Conservation (phyloP, 1,140 invertebrate species). For the Nilaparvata lugens region DNA sequence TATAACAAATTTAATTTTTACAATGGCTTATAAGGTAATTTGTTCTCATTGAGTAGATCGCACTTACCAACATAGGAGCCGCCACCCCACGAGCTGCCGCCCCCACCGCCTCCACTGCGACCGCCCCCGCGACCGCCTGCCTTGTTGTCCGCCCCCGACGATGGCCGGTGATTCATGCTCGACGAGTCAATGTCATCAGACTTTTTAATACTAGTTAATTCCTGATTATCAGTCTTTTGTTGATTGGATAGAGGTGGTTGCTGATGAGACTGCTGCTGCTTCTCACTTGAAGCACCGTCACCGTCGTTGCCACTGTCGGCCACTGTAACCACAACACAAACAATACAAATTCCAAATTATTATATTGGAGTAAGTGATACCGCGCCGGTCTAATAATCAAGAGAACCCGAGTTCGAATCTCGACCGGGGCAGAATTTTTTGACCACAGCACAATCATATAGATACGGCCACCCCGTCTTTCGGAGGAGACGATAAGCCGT, state of each 20-base stretch:
- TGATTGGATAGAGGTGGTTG: not conserved
- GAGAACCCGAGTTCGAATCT: too few species aligned
- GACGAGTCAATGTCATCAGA: not conserved
- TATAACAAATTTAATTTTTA: too few species aligned
- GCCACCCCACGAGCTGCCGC: not conserved
- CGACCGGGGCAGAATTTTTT: too few species aligned
- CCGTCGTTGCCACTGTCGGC: not conserved
- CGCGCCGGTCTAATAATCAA: too few species aligned
- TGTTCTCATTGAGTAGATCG: not conserved
- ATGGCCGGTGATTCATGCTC: not conserved
- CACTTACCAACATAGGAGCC: not conserved
- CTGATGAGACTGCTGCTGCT: not conserved
- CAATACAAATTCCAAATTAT: not conserved
- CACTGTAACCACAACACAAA: not conserved
- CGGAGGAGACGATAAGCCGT: too few species aligned
- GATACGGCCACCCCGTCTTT: too few species aligned
- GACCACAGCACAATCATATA: too few species aligned
- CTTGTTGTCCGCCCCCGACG: not conserved
- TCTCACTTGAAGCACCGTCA: not conserved
- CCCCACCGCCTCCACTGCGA: too few species aligned
- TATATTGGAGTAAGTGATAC: too few species aligned
- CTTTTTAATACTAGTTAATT: not conserved
- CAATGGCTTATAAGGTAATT: too few species aligned
- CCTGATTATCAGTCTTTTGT: not conserved
- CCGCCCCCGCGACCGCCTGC: too few species aligned